These are phyloP conservation scores for Adelphocoris suturalis DNA, from an alignment of 2,888 invertebrate genomes.

Conservation along the genomic window DNA sequence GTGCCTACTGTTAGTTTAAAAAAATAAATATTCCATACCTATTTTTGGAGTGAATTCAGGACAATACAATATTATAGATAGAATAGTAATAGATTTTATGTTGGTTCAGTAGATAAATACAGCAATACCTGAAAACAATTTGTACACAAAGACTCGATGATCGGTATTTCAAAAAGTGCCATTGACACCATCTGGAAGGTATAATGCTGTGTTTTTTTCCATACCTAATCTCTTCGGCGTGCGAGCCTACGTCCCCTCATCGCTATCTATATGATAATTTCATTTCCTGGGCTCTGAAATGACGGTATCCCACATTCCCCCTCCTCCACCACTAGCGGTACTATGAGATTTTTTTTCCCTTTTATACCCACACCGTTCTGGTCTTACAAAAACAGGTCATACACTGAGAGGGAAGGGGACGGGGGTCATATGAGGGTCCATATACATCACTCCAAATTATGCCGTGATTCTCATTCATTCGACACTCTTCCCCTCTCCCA, in stretches of 20 bases:
- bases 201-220: not conserved
- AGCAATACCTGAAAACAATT: too few species aligned
- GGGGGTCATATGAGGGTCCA: not conserved
- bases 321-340: not conserved
- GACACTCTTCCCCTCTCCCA: not conserved
- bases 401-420: not conserved
- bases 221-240: not conserved
- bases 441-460: slow-evolving; percentile 32
- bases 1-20: too few species aligned
- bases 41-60: too few species aligned
- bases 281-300: not conserved
- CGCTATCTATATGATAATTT: slow-evolving; percentile 52
- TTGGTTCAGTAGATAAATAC: too few species aligned
- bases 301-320: slow-evolving; percentile 18
- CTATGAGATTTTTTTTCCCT: not conserved
- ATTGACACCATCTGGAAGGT: slow-evolving; percentile 13
- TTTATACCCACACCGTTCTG: not conserved
- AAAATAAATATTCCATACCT: too few species aligned
- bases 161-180: not conserved
- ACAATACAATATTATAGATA: too few species aligned
- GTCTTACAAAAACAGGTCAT: slow-evolving; percentile 23
- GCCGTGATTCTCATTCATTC: slow-evolving; percentile 36
- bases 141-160: too few species aligned
- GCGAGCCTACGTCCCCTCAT: not conserved
- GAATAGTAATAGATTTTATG: too few species aligned